These are phyloP conservation scores for Macroglossus sobrinus DNA, from an alignment of 2,113 vertebrate species.

Conservation along the genomic window DNA sequence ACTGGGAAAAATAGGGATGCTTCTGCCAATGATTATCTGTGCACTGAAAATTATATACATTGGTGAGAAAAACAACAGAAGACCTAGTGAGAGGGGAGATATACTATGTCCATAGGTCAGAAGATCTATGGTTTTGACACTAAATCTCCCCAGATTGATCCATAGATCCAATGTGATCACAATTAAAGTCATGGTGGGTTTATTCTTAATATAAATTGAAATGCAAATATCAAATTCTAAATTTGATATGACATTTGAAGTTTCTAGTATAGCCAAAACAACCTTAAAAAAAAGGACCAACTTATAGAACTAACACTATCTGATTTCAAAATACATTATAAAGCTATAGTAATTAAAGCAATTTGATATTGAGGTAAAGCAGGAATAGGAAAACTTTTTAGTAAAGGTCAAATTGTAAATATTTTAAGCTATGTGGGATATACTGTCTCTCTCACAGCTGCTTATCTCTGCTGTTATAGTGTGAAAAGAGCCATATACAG, in stretches of 20 bases:
- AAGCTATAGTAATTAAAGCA: constrained; percentile 27
- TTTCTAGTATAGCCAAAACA: constrained; percentile 33
- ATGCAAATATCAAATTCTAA: constrained; percentile 32
- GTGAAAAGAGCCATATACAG: not conserved
- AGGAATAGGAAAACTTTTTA: not conserved
- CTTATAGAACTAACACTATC: not conserved
- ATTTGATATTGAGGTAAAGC: not conserved
- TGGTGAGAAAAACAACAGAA: not conserved
- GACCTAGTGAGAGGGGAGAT: no score
- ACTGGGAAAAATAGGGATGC: not conserved
- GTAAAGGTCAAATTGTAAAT: constrained; percentile 25
- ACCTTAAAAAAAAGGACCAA: not conserved
- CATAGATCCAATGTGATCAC: not conserved
- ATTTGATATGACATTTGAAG: constrained; percentile 14
- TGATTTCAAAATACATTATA: constrained; percentile 33
- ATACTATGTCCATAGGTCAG: not conserved
- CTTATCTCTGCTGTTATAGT: not conserved
- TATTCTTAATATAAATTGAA: constrained; percentile 2
- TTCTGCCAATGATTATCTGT: not conserved
- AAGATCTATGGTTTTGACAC: not conserved
- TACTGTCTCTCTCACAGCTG: not conserved
- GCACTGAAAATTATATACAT: not conserved
- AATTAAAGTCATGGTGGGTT: not conserved
- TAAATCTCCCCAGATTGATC: not conserved
- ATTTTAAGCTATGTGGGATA: not conserved